Conservation (phyloP, 1,140 invertebrate species). For the Cecropterus lyciades region DNA sequence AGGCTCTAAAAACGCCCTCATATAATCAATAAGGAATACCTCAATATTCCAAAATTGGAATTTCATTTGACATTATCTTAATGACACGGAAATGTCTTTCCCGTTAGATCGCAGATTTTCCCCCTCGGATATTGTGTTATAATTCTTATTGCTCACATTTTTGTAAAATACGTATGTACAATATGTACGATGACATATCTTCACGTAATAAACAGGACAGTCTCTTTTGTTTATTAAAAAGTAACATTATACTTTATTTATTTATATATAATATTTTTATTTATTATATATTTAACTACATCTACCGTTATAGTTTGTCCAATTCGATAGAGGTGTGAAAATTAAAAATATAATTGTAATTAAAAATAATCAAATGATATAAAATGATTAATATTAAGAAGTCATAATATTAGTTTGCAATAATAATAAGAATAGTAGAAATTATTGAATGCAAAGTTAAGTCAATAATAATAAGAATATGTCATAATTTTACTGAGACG, state of each 20-base stretch:
- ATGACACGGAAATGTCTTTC: conserved; percentile 10
- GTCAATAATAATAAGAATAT: no score
- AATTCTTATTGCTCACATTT: conserved; percentile 8
- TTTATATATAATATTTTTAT: no score
- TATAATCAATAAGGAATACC: neutral
- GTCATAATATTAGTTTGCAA: no score
- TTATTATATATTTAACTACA: no score
- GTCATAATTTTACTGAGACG: no score
- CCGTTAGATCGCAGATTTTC: neutral
- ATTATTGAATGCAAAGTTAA: no score
- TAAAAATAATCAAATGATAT: no score
- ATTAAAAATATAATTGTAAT: no score
- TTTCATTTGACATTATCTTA: conserved; percentile 2
- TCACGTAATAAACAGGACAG: neutral
- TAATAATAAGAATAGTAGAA: no score
- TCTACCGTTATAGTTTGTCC: no score
- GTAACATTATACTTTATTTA: neutral
- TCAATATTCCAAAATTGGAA: conserved; percentile 1
- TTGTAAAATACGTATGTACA: conserved; percentile 4
- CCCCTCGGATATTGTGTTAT: conserved; percentile 2
- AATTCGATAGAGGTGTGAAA: no score
- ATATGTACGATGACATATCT: neutral
- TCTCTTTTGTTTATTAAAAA: neutral
- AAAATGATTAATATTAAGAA: no score
- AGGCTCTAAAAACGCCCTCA: neutral